Evolutionary conservation across 2,888 invertebrate genomes (phyloP).

Genomic region (Tribolium freemani): DNA sequence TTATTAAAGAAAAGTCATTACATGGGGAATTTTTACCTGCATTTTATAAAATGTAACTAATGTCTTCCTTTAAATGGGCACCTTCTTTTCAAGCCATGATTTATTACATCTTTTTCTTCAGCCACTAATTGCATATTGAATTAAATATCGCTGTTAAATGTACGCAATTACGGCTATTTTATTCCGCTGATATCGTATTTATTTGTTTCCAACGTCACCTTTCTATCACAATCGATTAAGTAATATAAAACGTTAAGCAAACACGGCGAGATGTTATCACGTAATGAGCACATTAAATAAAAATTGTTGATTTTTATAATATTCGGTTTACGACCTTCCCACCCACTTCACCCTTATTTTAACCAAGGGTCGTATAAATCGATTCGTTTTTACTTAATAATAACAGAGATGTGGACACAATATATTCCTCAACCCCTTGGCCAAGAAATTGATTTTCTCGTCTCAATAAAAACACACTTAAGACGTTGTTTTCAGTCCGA

Average conservation of each 20-base stretch:
- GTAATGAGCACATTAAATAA: constrained; percentile 9
- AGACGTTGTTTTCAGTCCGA: background rate
- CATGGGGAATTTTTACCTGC: constrained; percentile 48
- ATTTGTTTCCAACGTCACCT: constrained; percentile 16
- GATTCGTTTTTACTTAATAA: constrained; percentile 27
- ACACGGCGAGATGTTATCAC: constrained; percentile 18
- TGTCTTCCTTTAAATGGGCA: constrained; percentile 19
- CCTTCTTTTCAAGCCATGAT: constrained; percentile 37
- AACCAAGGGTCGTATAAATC: constrained; percentile 15
- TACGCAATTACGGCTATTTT: constrained; percentile 22
- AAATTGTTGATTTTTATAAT: background rate
- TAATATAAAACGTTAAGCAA: constrained; percentile 6
- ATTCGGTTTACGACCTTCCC: constrained; percentile 24
- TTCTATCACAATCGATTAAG: constrained; percentile 28
- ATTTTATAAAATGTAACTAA: constrained; percentile 36
- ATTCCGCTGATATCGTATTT: background rate
- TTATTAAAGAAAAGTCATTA: constrained; percentile 52
- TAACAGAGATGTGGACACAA: background rate
- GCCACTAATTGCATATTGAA: constrained; percentile 32
- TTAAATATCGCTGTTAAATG: constrained; percentile 35
- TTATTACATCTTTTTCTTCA: constrained; percentile 37
- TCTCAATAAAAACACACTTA: background rate
- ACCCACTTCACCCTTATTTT: constrained; percentile 28
- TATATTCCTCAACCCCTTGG: background rate
- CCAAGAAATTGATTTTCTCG: background rate